Evolutionary conservation across 2,888 invertebrate species (phyloP), one percentile per base, ranked within the genome.

Genomic region (Stenichneumon culpator): DNA sequence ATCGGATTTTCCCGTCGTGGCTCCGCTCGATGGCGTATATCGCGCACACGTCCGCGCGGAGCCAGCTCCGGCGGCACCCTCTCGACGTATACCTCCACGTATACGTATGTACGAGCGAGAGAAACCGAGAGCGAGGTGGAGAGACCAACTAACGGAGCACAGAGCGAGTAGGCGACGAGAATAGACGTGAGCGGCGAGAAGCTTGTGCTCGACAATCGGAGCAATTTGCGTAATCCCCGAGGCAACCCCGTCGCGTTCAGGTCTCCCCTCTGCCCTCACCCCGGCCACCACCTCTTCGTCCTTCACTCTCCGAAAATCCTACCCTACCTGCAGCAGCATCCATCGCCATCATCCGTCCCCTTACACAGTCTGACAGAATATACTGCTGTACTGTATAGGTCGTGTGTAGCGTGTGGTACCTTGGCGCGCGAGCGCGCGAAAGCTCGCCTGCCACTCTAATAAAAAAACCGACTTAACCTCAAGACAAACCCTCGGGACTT

Each of bases 181-280:
- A 79, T 85, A 79, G 79, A 81, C 82, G 77, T 68, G 79, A 60
- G 79, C 79, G 67, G 73, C 79, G 83, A 86, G 83, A 82, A 86
- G 83, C 82, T 86, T 87, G 81, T 83, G 81, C 83, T 83, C 83
- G 83, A 86, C 87, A 85, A 84, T 69, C 86, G 86, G 83, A 87
- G 80, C 88, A 88, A 89, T 90, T 90, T 90, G 87, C 90, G 89
- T 90, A 90, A 90, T 89, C 88, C 89, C 85, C 65, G 79, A 83
- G 80, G 83, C 83, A 84, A 83, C 81, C 82, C 79, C 87, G 79
- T 72, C 70, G 82, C 82, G 79, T 85, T 85, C 79, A 72, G 70
- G 47, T 68, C 52, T 9, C 74, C 81, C 79, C 74, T 63, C 69
- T 74, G 70, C n/a, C 75, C 57, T n/a, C 57, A 69, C 60, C 70